Evolutionary conservation across 2,888 invertebrate genomes (phyloP), one percentile per base, ranked within the genome.

Genomic region (Thymelicus lineola): DNA sequence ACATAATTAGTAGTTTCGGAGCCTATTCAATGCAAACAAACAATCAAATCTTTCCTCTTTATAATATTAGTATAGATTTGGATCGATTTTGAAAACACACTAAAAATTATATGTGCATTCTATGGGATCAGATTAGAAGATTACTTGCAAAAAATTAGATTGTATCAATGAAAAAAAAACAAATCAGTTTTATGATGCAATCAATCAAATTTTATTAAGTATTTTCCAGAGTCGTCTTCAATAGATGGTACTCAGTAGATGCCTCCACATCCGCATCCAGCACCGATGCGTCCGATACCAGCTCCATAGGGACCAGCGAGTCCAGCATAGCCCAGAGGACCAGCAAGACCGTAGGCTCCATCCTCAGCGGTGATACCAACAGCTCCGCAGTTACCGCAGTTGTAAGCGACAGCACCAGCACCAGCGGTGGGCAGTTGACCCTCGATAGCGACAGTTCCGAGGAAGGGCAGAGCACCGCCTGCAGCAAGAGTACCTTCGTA

Each of bases 361-460:
- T 50, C 63, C 17, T 63, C 61, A 61, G 61, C 61, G 46, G 35
- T 42, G 55, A 77, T 75, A 10, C 75, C 78, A 46, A 80, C 71
- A 10, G 74, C 72, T 20, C 80, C 78, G 60, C n/a, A n/a, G n/a
- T 77, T 76, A 7, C 83, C 81, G 71, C 81, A 77, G 20, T 79
- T 74, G 71, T 80, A 80, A 20, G 75, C 71, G 7, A 79, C 80
- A 6, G 75, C 73, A 46, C 77, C 80, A 12, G 75, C 73, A 1
- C 82, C 82, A 38, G 17, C 12, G 57, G 66, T 36, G 46, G 59
- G 38, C 12, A 59, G 46, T 15, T 28, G 36, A 20, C 66, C 36
- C 59, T 59, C 59, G 36, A 66, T 6, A 17, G 73, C 66, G 5
- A 58, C 46, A n/a, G 28, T 63, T 50, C 38, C 59, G 7, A 59